A percentile compares a stretch with the other conserved stretches of the same genome.
Evolutionary conservation across 1,140 invertebrate genomes (phyloP).

Genomic region (Ceratoteleas bidentatus): DNA sequence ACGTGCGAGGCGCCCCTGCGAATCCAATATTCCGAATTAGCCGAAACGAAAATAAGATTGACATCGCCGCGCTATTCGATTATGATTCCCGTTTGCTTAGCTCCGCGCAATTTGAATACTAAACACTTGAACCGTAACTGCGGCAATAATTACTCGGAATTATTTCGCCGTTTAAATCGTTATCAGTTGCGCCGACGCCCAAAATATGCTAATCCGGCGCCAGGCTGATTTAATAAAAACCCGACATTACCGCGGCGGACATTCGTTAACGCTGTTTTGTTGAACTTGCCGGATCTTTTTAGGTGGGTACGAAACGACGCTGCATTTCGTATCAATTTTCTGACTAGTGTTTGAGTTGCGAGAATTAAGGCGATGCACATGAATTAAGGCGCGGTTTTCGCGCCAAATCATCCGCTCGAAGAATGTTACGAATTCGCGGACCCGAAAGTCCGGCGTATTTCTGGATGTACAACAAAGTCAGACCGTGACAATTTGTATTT

Average conservation of each 20-base stretch:
- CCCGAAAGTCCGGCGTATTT: no score
- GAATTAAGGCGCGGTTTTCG: no score
- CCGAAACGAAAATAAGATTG: constrained; percentile 52
- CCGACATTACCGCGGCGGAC: constrained; percentile 29
- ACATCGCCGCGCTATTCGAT: constrained; percentile 40
- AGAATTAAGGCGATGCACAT: background rate
- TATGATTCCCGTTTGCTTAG: constrained; percentile 45
- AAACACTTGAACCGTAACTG: constrained; percentile 17
- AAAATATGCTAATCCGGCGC: constrained; percentile 14
- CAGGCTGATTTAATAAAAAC: constrained; percentile 32
- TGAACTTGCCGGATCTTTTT: constrained; percentile 32
- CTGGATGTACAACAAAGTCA: no score
- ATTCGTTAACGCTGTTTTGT: constrained; percentile 49
- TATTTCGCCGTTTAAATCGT: constrained; percentile 28
- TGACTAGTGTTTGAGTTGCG: constrained; percentile 10
- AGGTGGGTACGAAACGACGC: constrained; percentile 11
- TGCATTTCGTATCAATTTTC: constrained; percentile 23
- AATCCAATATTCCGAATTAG: constrained; percentile 42
- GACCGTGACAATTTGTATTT: no score
- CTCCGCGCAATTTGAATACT: constrained; percentile 35
- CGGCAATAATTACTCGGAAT: constrained; percentile 33
- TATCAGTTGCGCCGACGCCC: constrained; percentile 9
- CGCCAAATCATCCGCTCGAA: no score
- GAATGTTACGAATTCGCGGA: no score
- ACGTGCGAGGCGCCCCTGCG: constrained; percentile 24